Conservation (phyloP, 2,888 invertebrate genomes). For the Catonia carolina region DNA sequence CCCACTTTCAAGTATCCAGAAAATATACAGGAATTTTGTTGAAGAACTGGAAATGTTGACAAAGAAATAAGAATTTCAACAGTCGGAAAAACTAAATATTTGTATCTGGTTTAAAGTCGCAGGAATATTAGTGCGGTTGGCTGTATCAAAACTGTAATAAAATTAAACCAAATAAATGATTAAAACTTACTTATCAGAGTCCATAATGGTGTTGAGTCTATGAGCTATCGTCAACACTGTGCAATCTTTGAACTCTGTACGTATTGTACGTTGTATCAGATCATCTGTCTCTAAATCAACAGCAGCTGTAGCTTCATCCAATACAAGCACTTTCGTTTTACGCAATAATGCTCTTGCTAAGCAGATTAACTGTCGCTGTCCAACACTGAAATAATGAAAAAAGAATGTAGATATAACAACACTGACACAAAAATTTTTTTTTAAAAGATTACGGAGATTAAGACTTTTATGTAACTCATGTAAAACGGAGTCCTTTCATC, state of each 20-base stretch:
- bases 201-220: slow-evolving; percentile 86
- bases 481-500: too few relatives aligned
- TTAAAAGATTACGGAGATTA: neutral
- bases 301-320: slow-evolving; percentile 87
- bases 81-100: too few relatives aligned
- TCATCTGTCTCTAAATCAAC: slow-evolving; percentile 88
- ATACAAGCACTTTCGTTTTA: slow-evolving; percentile 76
- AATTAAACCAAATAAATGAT: too few relatives aligned
- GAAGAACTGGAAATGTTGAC: too few relatives aligned
- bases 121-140: too few relatives aligned
- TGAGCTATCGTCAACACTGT: slow-evolving; percentile 91
- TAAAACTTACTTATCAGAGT: slow-evolving; percentile 60
- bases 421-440: neutral
- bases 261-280: slow-evolving; percentile 82
- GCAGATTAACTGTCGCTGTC: slow-evolving; percentile 83
- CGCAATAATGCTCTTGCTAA: slow-evolving; percentile 76
- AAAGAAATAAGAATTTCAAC: too few relatives aligned
- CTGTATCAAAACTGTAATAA: too few relatives aligned
- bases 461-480: too few relatives aligned
- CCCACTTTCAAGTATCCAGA: too few relatives aligned
- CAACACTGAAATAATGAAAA: slow-evolving; percentile 57
- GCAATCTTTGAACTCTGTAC: slow-evolving; percentile 75
- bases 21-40: too few relatives aligned
- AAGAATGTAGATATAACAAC: neutral
- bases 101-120: too few relatives aligned